A percentile compares a stretch with the other conserved stretches of the same genome.
Evolutionary conservation across 2,797 vertebrate genomes (phyloP).

Genomic region (Cetoscarus ocellatus): DNA sequence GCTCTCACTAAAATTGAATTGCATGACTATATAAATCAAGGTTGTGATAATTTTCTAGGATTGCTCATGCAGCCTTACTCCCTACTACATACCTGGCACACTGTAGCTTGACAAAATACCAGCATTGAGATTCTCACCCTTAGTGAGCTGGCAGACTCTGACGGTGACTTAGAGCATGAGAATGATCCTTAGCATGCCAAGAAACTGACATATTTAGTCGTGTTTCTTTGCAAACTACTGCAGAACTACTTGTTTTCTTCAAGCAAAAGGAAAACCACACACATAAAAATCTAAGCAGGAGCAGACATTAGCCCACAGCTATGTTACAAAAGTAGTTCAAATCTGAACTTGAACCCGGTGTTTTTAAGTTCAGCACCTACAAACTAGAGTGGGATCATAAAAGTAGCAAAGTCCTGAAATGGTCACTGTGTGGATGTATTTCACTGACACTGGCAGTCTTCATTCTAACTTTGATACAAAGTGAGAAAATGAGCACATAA

Average conservation of each 20-base stretch:
- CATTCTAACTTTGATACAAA: slow-evolving; percentile 51
- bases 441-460: slow-evolving; percentile 36
- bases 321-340: neutral
- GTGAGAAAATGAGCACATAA: slow-evolving; percentile 37
- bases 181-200: neutral
- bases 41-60: too few relatives aligned
- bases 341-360: neutral
- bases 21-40: too few relatives aligned
- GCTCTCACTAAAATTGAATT: too few relatives aligned
- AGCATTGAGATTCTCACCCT: neutral
- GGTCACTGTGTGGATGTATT: slow-evolving; percentile 14
- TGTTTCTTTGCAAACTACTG: neutral
- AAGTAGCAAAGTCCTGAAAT: slow-evolving; percentile 1
- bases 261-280: neutral
- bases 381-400: neutral
- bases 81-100: neutral
- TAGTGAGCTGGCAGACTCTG: neutral
- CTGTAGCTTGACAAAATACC: neutral
- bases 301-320: neutral
- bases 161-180: neutral
- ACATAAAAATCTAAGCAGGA: neutral
- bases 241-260: neutral
- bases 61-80: too few relatives aligned
- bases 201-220: neutral
- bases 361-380: neutral